phyloP scores from a whole-genome alignment of 2,797 vertebrate genomes.

The Carapus acus region DNA sequence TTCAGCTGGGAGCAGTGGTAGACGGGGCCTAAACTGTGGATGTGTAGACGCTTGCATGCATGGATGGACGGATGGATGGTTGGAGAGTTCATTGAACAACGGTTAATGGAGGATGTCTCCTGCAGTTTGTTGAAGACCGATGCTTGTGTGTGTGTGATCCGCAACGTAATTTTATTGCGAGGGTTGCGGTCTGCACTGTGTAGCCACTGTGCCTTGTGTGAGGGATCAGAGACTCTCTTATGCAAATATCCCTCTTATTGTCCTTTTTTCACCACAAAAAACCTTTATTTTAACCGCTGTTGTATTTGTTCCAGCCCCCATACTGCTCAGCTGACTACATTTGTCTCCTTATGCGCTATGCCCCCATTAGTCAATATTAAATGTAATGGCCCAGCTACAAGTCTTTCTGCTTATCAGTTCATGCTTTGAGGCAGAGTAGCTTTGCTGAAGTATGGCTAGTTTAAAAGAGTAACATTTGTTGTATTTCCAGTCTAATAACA shows the following conservation, averaged over 20 bases:
- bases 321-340: constrained; percentile 7
- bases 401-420: constrained; percentile 21
- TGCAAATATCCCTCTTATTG: constrained; percentile 27
- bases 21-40: constrained; percentile 31
- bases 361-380: constrained; percentile 40
- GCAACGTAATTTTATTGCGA: constrained; percentile 29
- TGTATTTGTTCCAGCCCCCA: constrained; percentile 24
- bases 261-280: constrained; percentile 27
- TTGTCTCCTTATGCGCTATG: constrained; percentile 20
- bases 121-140: constrained; percentile 16
- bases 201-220: constrained; percentile 54
- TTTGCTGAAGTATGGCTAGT: constrained; percentile 24
- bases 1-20: constrained; percentile 98
- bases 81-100: constrained; percentile 12
- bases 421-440: constrained; percentile 10
- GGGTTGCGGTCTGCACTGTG: constrained; percentile 17
- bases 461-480: constrained; percentile 15
- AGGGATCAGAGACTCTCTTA: constrained; percentile 37
- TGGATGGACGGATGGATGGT: background rate
- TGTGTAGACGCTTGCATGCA: constrained; percentile 2
- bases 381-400: constrained; percentile 32
- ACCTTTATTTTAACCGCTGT: constrained; percentile 30
- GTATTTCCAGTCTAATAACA: constrained; percentile 20
- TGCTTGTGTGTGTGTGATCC: constrained; percentile 20
- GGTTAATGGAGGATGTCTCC: constrained; percentile 30